Percentiles rank a stretch among this genome's conserved stretches.
Conservation (phyloP, 2,888 invertebrate species). For the Neria commutata region DNA sequence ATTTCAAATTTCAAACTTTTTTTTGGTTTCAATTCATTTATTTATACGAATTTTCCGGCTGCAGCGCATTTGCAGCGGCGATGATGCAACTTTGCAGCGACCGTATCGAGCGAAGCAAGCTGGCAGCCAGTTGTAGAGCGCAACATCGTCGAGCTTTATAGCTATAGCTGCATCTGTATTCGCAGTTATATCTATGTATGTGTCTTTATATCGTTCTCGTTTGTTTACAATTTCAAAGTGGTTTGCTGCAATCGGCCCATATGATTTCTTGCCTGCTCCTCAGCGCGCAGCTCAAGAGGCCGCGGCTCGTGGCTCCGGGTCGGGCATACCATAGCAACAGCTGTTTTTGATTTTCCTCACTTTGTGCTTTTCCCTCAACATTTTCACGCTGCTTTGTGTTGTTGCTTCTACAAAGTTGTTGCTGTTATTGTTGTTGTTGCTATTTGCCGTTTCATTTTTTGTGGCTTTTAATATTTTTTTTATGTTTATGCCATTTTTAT, state of each 20-base stretch:
- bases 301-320: too few relatives aligned
- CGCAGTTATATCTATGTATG: too few relatives aligned
- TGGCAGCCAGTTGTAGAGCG: too few relatives aligned
- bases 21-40: not conserved
- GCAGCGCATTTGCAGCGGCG: not conserved
- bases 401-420: not conserved
- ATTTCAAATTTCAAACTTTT: not conserved
- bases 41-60: not conserved
- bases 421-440: not conserved
- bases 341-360: not conserved
- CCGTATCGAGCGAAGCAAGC: too few relatives aligned
- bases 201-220: too few relatives aligned
- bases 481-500: not conserved
- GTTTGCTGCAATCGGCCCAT: too few relatives aligned
- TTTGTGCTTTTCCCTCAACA: not conserved
- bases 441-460: not conserved
- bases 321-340: conserved; percentile 2
- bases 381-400: not conserved
- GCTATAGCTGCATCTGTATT: too few relatives aligned
- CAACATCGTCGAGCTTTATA: too few relatives aligned
- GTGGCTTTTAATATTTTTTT: not conserved
- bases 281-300: too few relatives aligned
- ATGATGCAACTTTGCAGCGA: too few relatives aligned
- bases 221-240: too few relatives aligned
- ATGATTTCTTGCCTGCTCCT: too few relatives aligned